Percentiles rank a stretch among this genome's conserved stretches.
Evolutionary conservation across 2,113 vertebrate genomes (phyloP).

Genomic region (Chascanopsetta lugubris): DNA sequence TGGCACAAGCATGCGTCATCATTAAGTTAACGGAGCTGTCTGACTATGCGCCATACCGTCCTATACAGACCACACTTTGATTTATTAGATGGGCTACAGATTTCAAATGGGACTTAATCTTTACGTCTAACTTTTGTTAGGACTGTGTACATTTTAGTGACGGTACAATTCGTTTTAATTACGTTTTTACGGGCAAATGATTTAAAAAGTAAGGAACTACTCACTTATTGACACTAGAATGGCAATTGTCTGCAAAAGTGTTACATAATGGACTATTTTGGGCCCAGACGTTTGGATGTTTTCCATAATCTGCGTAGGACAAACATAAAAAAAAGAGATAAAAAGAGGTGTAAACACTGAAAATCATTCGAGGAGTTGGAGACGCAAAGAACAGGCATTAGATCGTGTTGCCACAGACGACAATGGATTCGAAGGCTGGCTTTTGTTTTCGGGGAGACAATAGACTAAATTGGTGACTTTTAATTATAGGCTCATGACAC

Average conservation of each 20-base stretch:
- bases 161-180: too few relatives aligned
- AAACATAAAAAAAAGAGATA: too few relatives aligned
- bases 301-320: too few relatives aligned
- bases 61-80: not conserved
- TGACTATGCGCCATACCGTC: not conserved
- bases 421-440: not conserved
- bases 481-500: not conserved
- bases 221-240: too few relatives aligned
- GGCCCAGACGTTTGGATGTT: too few relatives aligned
- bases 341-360: too few relatives aligned
- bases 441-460: not conserved
- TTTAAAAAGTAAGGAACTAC: too few relatives aligned
- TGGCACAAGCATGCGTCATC: conserved; percentile 2
- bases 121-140: not conserved
- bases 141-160: not conserved
- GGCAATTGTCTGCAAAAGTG: too few relatives aligned
- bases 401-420: not conserved
- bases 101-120: conserved; percentile 5
- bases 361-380: too few relatives aligned
- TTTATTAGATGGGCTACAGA: not conserved
- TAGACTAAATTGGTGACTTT: not conserved
- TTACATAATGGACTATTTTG: too few relatives aligned
- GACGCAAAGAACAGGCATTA: too few relatives aligned
- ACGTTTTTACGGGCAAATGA: too few relatives aligned
- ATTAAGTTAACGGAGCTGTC: conserved; percentile 2